A percentile compares a stretch with the other conserved stretches of the same genome.
Conservation (phyloP, 1,140 invertebrate species). For the Eubasilissa regina region DNA sequence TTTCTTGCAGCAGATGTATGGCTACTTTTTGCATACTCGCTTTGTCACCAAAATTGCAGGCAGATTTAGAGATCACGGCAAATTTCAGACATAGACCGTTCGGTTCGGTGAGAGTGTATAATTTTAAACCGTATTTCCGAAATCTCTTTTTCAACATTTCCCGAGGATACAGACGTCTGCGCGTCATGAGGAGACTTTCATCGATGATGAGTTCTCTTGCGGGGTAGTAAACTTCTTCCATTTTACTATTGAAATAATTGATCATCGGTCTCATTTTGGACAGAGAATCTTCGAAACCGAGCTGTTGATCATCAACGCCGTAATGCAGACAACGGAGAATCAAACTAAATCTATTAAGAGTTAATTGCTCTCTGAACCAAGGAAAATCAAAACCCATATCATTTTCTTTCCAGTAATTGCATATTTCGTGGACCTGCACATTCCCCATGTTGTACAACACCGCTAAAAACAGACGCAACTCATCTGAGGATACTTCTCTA, state of each 20-base stretch:
- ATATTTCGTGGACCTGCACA: neutral
- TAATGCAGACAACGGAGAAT: conserved; percentile 13
- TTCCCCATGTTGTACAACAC: conserved; percentile 4
- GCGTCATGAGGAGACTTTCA: neutral
- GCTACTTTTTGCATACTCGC: neutral
- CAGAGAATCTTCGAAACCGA: neutral
- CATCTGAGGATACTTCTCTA: neutral
- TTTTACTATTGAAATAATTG: conserved; percentile 19
- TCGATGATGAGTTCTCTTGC: conserved; percentile 2
- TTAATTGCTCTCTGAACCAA: conserved; percentile 13
- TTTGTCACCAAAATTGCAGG: neutral
- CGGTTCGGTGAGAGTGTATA: conserved; percentile 11
- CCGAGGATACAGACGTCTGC: neutral
- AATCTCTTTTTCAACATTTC: neutral
- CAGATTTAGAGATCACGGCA: neutral
- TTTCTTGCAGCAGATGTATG: conserved; percentile 17
- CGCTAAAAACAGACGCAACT: neutral
- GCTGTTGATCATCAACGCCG: neutral
- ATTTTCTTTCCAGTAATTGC: neutral
- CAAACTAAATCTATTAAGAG: neutral
- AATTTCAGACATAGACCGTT: conserved; percentile 23
- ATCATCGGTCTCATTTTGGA: conserved; percentile 6
- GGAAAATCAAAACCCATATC: neutral
- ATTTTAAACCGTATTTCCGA: conserved; percentile 18
- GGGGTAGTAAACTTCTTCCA: neutral